Evolutionary conservation across 2,113 vertebrate genomes (phyloP).

Genomic region (Acanthochromis polyacanthus): DNA sequence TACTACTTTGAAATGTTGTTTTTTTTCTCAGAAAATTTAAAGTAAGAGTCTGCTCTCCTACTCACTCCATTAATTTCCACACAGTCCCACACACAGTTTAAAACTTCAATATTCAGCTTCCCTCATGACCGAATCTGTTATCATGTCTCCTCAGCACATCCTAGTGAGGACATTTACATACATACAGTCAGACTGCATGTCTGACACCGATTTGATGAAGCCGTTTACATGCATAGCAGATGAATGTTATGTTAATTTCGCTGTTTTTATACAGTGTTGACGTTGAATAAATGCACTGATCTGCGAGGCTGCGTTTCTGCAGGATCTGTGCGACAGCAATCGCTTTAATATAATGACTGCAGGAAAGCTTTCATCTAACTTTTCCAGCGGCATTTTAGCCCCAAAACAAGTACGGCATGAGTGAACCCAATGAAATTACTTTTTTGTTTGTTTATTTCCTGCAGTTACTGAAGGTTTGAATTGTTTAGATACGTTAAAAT

Average conservation of each 20-base stretch:
- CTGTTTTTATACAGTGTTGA: conserved; percentile 24
- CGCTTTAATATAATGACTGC: conserved; percentile 1
- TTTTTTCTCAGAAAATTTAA: too few species aligned
- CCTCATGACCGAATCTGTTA: background rate
- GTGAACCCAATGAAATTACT: background rate
- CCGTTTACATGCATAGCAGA: conserved; percentile 40
- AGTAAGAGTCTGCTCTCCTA: background rate
- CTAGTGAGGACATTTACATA: conserved; percentile 27
- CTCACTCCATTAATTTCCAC: background rate
- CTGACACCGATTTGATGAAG: conserved; percentile 27
- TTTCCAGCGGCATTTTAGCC: background rate
- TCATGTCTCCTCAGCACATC: conserved; percentile 9
- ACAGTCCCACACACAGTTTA: background rate
- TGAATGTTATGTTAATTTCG: conserved; percentile 28
- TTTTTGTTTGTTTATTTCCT: conserved; percentile 10
- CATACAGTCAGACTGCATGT: conserved; percentile 4
- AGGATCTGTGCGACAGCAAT: background rate
- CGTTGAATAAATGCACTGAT: conserved; percentile 24
- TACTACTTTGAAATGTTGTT: background rate
- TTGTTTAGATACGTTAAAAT: background rate
- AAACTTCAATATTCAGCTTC: background rate
- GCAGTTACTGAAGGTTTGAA: conserved; percentile 1
- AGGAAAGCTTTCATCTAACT: conserved; percentile 4
- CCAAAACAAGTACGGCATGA: background rate
- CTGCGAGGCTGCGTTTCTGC: background rate